Base-by-base conservation (phyloP, 2,113 vertebrate species). In the Microcebus tavaratra region DNA sequence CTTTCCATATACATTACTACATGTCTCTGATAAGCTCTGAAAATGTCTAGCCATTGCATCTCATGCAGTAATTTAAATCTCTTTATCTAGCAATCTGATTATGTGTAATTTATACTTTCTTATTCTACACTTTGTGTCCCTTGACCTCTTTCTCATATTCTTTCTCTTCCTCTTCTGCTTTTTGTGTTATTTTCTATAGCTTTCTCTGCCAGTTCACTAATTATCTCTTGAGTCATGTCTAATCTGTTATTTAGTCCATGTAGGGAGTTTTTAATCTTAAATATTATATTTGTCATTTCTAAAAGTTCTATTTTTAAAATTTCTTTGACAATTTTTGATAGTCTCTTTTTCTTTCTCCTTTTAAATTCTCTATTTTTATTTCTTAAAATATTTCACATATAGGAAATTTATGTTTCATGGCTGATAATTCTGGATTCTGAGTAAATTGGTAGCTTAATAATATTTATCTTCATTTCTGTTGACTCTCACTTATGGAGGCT, bases 241-340 rank as follows among this genome's bases (percentile, higher is more conserved):
- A 45, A 81, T 81, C 76, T 88, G 12, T 89, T 55, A 73, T 53
- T 75, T 79, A 86, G 63, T 59, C n/a, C 34, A 53, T 31, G 42
- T 5, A 90, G 10, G 25, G 3, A 53, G 10, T 42, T 68, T 95
- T 89, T 48, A 39, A 81, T 50, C 36, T 39, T 17, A 76, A 65
- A 45, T 21, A 73, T 67, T 67, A 23, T 25, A 82, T 65, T 59
- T 95, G 18, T 79, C 13, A 45, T 83, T 90, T 79, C 36, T 21
- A 70, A 90, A 92, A 68, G 6, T 61, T 96, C 25, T 23, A 48
- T 53, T 95, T 84, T 70, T 3, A 90, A 95, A 81, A 34, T n/a
- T n/a, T 70, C 45, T 55, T 34, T 53, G 8, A 42, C 12, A 61
- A 34, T 21, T 61, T 76, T 88, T 90, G 29, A 61, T 79, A 73